These are phyloP conservation scores for Pandemis corylana DNA, from an alignment of 2,888 invertebrate species.

Conservation along the genomic window DNA sequence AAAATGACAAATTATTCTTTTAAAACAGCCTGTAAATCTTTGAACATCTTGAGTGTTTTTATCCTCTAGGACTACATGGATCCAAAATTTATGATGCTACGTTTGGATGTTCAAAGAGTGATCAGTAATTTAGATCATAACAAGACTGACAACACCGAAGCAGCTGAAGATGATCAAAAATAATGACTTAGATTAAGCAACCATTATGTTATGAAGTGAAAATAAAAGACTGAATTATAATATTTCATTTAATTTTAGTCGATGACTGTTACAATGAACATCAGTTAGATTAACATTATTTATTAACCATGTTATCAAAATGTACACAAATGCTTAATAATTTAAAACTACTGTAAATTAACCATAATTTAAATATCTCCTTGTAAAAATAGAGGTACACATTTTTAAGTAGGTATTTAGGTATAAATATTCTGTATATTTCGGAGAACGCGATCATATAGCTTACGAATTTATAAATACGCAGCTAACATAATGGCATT, in stretches of 20 bases:
- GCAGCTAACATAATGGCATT: slow-evolving; percentile 20
- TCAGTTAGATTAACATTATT: slow-evolving; percentile 60
- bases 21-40: background rate
- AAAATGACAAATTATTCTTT: no score
- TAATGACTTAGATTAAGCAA: slow-evolving; percentile 41
- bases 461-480: slow-evolving; percentile 19
- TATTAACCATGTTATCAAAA: slow-evolving; percentile 71
- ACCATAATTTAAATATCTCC: slow-evolving; percentile 67
- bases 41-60: background rate
- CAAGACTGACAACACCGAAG: slow-evolving; percentile 57
- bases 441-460: slow-evolving; percentile 43
- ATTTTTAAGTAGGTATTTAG: slow-evolving; percentile 59
- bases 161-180: slow-evolving; percentile 49
- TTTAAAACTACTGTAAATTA: slow-evolving; percentile 63
- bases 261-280: slow-evolving; percentile 71
- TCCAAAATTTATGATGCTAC: slow-evolving; percentile 80
- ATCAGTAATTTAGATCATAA: slow-evolving; percentile 69
- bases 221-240: slow-evolving; percentile 76
- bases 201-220: slow-evolving; percentile 37
- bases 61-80: slow-evolving; percentile 76
- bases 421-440: slow-evolving; percentile 44
- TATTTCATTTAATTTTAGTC: slow-evolving; percentile 75
- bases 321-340: slow-evolving; percentile 78
- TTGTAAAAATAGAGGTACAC: slow-evolving; percentile 80
- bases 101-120: slow-evolving; percentile 78